Percentiles rank a stretch among this genome's conserved stretches.
phyloP scores from a whole-genome alignment of 2,797 vertebrate genomes.

The Sebastes elongatus region DNA sequence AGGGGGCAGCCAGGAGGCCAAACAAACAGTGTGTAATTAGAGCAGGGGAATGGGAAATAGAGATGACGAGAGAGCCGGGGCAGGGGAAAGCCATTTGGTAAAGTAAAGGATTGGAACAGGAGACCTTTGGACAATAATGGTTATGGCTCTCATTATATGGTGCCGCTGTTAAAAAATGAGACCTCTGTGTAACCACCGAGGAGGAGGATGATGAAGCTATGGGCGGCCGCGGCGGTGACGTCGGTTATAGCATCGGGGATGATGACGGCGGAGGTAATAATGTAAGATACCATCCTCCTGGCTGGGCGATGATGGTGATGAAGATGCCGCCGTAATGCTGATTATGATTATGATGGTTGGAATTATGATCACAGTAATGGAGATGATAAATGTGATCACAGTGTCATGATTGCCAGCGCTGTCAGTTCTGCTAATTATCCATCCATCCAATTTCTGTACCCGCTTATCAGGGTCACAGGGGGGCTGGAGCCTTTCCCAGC shows the following conservation, averaged over 20 bases:
- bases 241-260: neutral
- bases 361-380: constrained; percentile 63
- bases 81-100: constrained; percentile 72
- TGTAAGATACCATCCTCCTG: constrained; percentile 18
- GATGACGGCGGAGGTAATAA: constrained; percentile 34
- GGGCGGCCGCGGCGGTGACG: neutral
- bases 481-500: constrained; percentile 40
- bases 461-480: constrained; percentile 45
- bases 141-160: constrained; percentile 73
- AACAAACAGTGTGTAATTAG: constrained; percentile 81
- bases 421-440: constrained; percentile 64
- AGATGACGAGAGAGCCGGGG: constrained; percentile 49
- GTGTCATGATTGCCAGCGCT: constrained; percentile 42
- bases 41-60: constrained; percentile 66
- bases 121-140: constrained; percentile 75
- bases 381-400: constrained; percentile 61
- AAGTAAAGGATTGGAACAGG: constrained; percentile 71
- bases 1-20: constrained; percentile 73
- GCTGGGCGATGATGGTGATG: constrained; percentile 29
- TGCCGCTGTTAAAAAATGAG: constrained; percentile 62
- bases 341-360: constrained; percentile 56
- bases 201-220: constrained; percentile 44
- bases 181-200: constrained; percentile 36
- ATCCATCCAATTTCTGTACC: constrained; percentile 51
- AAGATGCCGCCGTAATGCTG: constrained; percentile 40